phyloP scores from a whole-genome alignment of 2,797 vertebrate genomes.

The Leptatherina wallacei region DNA sequence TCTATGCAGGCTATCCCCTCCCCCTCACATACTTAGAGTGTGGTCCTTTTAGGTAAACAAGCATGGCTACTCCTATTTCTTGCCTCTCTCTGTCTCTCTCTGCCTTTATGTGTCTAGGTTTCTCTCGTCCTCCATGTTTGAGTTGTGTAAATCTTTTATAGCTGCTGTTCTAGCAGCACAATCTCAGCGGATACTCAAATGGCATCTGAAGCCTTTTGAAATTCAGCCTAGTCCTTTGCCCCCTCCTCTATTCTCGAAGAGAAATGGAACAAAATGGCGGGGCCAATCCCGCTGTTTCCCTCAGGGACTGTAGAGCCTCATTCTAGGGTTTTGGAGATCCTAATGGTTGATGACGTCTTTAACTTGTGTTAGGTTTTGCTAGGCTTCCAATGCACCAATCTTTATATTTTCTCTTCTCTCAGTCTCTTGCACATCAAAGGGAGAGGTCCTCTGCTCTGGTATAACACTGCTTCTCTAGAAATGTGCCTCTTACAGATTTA shows the following conservation, averaged over 20 bases:
- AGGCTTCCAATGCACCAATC: slow-evolving; percentile 58
- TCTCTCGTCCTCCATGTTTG: slow-evolving; percentile 59
- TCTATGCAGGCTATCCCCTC: slow-evolving; percentile 64
- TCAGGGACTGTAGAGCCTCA: slow-evolving; percentile 64
- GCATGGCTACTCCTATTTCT: slow-evolving; percentile 77
- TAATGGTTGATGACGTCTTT: slow-evolving; percentile 61
- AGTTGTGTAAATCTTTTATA: slow-evolving; percentile 78
- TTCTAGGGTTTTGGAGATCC: slow-evolving; percentile 71
- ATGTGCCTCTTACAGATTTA: slow-evolving; percentile 62
- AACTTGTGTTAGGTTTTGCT: slow-evolving; percentile 53
- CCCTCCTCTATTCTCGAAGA: slow-evolving; percentile 69
- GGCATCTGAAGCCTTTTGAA: slow-evolving; percentile 80
- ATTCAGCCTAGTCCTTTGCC: slow-evolving; percentile 69
- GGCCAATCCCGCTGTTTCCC: slow-evolving; percentile 71
- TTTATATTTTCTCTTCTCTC: slow-evolving; percentile 62
- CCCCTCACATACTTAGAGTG: slow-evolving; percentile 70
- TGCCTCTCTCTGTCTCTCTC: slow-evolving; percentile 51
- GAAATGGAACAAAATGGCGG: slow-evolving; percentile 82
- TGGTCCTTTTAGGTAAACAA: slow-evolving; percentile 83
- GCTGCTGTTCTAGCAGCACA: slow-evolving; percentile 62
- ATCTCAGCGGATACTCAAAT: slow-evolving; percentile 77
- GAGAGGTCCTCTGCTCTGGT: slow-evolving; percentile 54
- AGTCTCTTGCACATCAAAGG: slow-evolving; percentile 72
- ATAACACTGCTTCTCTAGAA: slow-evolving; percentile 53
- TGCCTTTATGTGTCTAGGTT: slow-evolving; percentile 46